Conservation (phyloP, 2,113 vertebrate species). For the Verasper variegatus region DNA sequence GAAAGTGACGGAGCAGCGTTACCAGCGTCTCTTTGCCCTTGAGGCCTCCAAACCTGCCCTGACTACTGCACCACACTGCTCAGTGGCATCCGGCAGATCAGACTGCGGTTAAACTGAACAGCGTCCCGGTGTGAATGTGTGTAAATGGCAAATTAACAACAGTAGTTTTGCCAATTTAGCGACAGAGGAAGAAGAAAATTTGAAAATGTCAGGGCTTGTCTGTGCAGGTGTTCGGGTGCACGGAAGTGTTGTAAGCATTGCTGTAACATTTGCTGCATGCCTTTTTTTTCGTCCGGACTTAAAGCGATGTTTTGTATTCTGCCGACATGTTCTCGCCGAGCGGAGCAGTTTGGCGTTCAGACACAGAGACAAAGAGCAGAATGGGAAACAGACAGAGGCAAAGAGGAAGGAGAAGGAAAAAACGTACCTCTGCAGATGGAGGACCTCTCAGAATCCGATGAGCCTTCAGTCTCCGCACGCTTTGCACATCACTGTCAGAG, state of each 20-base stretch:
- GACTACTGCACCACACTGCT: not conserved
- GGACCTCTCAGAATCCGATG: conserved; percentile 47
- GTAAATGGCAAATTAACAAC: not conserved
- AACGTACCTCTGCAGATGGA: conserved; percentile 57
- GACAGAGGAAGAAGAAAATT: not conserved
- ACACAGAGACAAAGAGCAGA: conserved; percentile 21
- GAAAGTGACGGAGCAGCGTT: not conserved
- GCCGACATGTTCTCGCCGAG: conserved; percentile 16
- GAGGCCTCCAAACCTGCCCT: not conserved
- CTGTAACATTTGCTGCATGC: conserved; percentile 35
- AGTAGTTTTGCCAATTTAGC: not conserved
- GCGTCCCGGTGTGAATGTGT: too few relatives aligned
- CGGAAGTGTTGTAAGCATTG: not conserved
- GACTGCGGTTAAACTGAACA: too few relatives aligned
- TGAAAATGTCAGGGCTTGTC: not conserved
- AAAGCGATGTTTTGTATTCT: conserved; percentile 12
- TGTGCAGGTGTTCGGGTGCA: not conserved
- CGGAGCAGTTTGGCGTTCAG: conserved; percentile 21
- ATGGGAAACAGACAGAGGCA: conserved; percentile 15
- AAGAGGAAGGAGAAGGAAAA: not conserved
- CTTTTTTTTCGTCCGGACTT: conserved; percentile 38
- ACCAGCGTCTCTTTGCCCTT: not conserved
- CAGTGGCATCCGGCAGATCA: not conserved
- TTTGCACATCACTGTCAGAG: conserved; percentile 58
- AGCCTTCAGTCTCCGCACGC: conserved; percentile 24